Conservation (phyloP, 1,140 invertebrate genomes). For the Drosophila sproati region DNA sequence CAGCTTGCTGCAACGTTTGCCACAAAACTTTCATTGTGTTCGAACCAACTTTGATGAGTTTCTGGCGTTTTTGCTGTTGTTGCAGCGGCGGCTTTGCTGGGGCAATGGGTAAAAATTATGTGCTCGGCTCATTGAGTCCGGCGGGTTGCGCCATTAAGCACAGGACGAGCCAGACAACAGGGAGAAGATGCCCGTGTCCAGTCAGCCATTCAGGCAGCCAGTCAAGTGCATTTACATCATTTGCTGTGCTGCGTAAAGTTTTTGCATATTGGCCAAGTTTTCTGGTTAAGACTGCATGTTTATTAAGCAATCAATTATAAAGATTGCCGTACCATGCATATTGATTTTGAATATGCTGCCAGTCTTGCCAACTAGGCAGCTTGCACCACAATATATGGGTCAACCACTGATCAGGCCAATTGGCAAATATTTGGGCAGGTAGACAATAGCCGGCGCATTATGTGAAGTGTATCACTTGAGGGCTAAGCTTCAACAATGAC, state of each 20-base stretch:
- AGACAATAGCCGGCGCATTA: not conserved
- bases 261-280: slow-evolving; percentile 70
- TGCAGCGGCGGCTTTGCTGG: slow-evolving; percentile 15
- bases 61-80: not conserved
- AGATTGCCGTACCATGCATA: slow-evolving; percentile 38
- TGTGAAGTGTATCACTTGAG: not conserved
- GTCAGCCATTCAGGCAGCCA: slow-evolving; percentile 18
- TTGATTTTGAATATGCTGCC: slow-evolving; percentile 51
- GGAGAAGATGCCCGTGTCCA: slow-evolving; percentile 27
- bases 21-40: slow-evolving; percentile 77
- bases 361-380: not conserved
- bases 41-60: slow-evolving; percentile 79
- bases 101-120: slow-evolving; percentile 60
- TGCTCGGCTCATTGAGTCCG: slow-evolving; percentile 67
- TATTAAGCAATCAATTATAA: slow-evolving; percentile 78
- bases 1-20: slow-evolving; percentile 67
- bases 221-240: slow-evolving; percentile 79
- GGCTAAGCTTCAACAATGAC: slow-evolving; percentile 30
- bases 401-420: slow-evolving; percentile 24
- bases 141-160: slow-evolving; percentile 71
- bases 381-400: not conserved
- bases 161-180: slow-evolving; percentile 18
- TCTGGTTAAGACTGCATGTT: slow-evolving; percentile 54
- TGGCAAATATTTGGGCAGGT: slow-evolving; percentile 55
- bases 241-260: slow-evolving; percentile 64